phyloP scores from a whole-genome alignment of 1,140 invertebrate species.

The Platyscapa corneri region DNA sequence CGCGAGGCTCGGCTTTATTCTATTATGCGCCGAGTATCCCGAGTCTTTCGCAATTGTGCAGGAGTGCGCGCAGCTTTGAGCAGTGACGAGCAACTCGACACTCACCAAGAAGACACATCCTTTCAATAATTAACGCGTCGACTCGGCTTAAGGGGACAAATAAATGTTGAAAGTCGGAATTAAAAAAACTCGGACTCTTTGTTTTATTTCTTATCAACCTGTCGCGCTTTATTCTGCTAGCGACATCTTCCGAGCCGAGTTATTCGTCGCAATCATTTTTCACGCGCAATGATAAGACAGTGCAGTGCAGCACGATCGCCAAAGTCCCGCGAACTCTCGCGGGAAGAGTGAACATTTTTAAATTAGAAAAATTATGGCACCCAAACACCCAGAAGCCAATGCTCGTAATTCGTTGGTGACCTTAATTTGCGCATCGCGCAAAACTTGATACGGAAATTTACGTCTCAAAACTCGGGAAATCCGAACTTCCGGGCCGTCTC shows the following conservation, averaged over 20 bases:
- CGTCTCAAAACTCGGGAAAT: too few species aligned
- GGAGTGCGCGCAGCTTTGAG: too few species aligned
- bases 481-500: too few species aligned
- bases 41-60: too few species aligned
- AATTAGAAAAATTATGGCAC: too few species aligned
- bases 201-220: background rate
- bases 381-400: too few species aligned
- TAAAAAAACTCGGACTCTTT: background rate
- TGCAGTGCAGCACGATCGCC: too few species aligned
- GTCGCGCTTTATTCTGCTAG: background rate
- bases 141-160: background rate
- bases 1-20: background rate
- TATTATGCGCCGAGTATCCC: background rate
- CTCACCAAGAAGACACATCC: background rate
- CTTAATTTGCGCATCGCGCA: background rate
- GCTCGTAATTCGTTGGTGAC: background rate
- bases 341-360: too few species aligned
- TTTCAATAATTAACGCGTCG: background rate
- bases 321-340: too few species aligned
- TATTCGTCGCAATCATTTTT: background rate
- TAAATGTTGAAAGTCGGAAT: background rate
- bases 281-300: background rate
- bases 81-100: too few species aligned
- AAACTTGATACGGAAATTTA: too few species aligned
- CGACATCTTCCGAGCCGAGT: background rate